A percentile compares a stretch with the other conserved stretches of the same genome.
Evolutionary conservation across 2,113 vertebrate species (phyloP).

Genomic region (crab-eating macaque (Macaca fascicularis)): DNA sequence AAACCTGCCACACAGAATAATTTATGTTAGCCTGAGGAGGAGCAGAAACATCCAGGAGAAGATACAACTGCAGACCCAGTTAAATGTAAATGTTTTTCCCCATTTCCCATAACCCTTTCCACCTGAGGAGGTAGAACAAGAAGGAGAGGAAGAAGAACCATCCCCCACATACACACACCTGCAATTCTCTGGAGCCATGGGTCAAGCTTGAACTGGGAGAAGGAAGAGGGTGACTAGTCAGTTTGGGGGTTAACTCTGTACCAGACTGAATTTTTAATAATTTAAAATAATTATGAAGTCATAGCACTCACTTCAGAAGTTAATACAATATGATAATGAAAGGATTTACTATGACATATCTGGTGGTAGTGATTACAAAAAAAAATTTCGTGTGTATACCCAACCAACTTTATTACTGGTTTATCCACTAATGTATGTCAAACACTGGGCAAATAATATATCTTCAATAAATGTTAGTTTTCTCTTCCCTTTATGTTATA

Average conservation of each 20-base stretch:
- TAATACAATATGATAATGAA: background rate
- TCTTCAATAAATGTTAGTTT: background rate
- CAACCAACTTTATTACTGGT: background rate
- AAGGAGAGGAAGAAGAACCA: background rate
- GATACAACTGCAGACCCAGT: background rate
- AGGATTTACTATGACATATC: background rate
- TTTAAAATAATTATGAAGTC: background rate
- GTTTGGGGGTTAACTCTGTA: background rate
- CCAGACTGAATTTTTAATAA: background rate
- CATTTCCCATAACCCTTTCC: background rate
- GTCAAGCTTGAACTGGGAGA: background rate
- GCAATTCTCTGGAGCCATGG: background rate
- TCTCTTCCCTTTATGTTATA: background rate
- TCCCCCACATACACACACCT: background rate
- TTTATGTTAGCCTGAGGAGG: background rate
- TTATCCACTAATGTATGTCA: background rate
- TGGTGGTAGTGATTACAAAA: background rate
- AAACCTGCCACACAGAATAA: background rate
- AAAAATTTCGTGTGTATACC: background rate
- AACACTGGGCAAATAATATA: background rate
- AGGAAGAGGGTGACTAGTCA: background rate
- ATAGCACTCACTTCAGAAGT: background rate
- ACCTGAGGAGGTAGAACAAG: background rate
- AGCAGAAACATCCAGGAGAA: background rate
- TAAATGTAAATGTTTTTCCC: background rate